phyloP scores from a whole-genome alignment of 2,888 invertebrate genomes.

The Melanotus villosus region DNA sequence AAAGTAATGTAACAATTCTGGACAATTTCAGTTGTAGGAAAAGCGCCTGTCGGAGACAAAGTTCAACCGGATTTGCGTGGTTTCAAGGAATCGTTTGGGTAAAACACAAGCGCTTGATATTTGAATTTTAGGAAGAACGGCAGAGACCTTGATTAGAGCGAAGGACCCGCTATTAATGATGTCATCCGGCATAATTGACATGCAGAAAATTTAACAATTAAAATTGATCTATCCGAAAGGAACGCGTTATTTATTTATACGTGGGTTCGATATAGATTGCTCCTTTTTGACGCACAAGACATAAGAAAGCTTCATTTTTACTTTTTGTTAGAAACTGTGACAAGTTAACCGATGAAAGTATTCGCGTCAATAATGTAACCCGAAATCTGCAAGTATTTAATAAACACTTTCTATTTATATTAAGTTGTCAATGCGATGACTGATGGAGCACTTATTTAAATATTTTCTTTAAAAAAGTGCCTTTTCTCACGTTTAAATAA shows the following conservation, averaged over 20 bases:
- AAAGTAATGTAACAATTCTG: too few species aligned
- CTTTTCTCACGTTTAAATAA: conserved; percentile 7
- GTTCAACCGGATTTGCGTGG: conserved; percentile 2
- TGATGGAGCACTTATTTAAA: too few species aligned
- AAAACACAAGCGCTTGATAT: conserved; percentile 8
- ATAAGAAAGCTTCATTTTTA: conserved; percentile 1
- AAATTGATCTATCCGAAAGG: background rate
- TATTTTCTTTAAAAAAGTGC: too few species aligned
- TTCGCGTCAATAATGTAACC: background rate
- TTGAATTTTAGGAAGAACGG: conserved; percentile 9
- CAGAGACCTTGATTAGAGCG: conserved; percentile 17
- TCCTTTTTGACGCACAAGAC: background rate
- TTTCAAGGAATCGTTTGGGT: background rate
- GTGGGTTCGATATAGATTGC: too few species aligned
- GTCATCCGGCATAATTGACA: conserved; percentile 2
- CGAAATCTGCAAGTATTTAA: background rate
- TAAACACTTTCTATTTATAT: background rate
- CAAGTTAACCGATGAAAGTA: conserved; percentile 7
- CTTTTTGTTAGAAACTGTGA: background rate
- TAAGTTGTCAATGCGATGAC: background rate
- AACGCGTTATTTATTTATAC: conserved; percentile 6
- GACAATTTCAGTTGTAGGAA: too few species aligned
- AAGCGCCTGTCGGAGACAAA: background rate
- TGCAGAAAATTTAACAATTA: background rate
- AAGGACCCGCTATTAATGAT: conserved; percentile 5